These are phyloP conservation scores for Paratilapia polleni DNA, from an alignment of 2,113 vertebrate species.

Conservation along the genomic window DNA sequence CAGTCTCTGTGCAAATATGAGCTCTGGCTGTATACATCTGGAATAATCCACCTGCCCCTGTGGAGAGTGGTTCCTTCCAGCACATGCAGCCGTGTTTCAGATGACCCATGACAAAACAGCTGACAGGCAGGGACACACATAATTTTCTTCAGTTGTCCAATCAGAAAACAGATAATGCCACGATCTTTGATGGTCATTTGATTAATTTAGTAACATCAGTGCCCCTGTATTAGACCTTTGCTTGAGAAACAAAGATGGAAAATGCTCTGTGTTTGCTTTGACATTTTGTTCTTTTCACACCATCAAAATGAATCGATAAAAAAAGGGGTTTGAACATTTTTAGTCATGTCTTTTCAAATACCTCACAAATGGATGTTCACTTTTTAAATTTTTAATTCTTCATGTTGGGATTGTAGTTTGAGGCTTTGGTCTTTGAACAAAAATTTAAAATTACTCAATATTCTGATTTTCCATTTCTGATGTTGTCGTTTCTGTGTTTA, in stretches of 20 bases:
- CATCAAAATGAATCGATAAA: too few species aligned
- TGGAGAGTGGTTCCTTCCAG: conserved; percentile 36
- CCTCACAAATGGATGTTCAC: too few species aligned
- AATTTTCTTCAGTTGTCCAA: conserved; percentile 69
- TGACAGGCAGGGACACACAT: conserved; percentile 65
- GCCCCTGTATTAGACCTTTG: neutral
- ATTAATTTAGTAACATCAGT: neutral
- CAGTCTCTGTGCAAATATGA: conserved; percentile 43
- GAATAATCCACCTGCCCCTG: conserved; percentile 61
- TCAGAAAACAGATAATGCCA: conserved; percentile 67
- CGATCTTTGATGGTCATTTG: conserved; percentile 36
- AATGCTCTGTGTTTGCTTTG: neutral
- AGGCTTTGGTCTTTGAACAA: too few species aligned
- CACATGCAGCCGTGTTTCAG: conserved; percentile 47
- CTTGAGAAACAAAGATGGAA: neutral
- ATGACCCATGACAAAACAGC: conserved; percentile 62
- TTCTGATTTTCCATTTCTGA: too few species aligned
- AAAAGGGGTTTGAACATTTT: too few species aligned
- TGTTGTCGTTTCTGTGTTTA: too few species aligned
- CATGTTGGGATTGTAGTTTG: too few species aligned
- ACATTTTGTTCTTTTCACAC: too few species aligned
- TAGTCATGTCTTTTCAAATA: too few species aligned
- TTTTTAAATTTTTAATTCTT: too few species aligned
- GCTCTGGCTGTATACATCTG: conserved; percentile 62
- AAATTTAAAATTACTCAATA: too few species aligned